phyloP scores from a whole-genome alignment of 2,888 invertebrate genomes.

The Temnothorax rugatulus region DNA sequence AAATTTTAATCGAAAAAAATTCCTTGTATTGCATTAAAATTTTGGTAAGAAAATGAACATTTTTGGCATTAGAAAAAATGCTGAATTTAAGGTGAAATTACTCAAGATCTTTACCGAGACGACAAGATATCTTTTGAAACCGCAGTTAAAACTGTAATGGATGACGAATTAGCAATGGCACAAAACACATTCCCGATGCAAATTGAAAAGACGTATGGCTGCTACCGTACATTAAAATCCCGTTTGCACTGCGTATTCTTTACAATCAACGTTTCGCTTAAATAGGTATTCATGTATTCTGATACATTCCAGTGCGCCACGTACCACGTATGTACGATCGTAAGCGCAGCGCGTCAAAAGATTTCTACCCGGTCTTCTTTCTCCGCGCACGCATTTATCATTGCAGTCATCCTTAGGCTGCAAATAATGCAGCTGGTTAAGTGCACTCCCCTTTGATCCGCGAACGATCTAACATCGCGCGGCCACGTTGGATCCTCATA shows the following conservation, averaged over 20 bases:
- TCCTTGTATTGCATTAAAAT: neutral
- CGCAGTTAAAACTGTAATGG: slow-evolving; percentile 33
- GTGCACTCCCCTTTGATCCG: slow-evolving; percentile 58
- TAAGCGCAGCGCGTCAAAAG: slow-evolving; percentile 54
- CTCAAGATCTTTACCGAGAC: slow-evolving; percentile 24
- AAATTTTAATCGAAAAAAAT: neutral
- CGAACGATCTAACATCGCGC: slow-evolving; percentile 54
- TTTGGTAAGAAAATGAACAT: neutral
- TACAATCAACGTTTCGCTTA: slow-evolving; percentile 57
- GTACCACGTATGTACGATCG: slow-evolving; percentile 16
- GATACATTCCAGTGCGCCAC: slow-evolving; percentile 55
- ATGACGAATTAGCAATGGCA: slow-evolving; percentile 34
- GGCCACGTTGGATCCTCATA: slow-evolving; percentile 49
- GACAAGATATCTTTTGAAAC: slow-evolving; percentile 13
- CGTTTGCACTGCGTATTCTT: slow-evolving; percentile 52
- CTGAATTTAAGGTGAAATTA: neutral
- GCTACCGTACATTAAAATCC: slow-evolving; percentile 57
- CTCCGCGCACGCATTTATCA: slow-evolving; percentile 54
- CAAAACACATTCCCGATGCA: slow-evolving; percentile 39
- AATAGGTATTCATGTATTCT: slow-evolving; percentile 58
- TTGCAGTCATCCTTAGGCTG: slow-evolving; percentile 57
- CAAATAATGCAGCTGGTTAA: slow-evolving; percentile 59
- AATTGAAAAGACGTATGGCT: slow-evolving; percentile 42
- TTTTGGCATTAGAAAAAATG: neutral
- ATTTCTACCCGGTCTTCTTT: slow-evolving; percentile 51